Base-by-base conservation (phyloP, 2,113 vertebrate genomes). In the Albula goreensis region DNA sequence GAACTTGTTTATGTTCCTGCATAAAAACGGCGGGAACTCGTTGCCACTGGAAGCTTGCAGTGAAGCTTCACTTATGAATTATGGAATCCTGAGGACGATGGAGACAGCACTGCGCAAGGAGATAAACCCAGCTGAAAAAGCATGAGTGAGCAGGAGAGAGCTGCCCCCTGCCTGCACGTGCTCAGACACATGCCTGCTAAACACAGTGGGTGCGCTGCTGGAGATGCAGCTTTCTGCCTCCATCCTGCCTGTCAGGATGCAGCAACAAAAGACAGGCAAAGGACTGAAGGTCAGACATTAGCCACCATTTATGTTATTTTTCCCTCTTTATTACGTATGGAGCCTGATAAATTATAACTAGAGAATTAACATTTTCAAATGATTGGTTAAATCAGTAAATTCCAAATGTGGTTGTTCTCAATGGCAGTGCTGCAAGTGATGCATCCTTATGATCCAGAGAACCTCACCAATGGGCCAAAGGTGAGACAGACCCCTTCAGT, bases 61-160 rank as follows among this genome's bases (percentile, higher is more conserved):
- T 82, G 57, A 56, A 53, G 77, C 50, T 22, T 15, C 17, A 11
- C 63, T 74, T 70, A 86, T 82, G 80, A 86, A 86, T 86, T 82
- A 77, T 25, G 80, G 70, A 86, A 82, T 50, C 13, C 13, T 17
- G 78, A 50, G 78, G 78, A 80, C 12, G 50, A 49, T 12, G 66
- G 51, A 53, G 50, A 50, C 78, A 50, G 50, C 50, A 48, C 60
- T 48, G 41, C 49, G 49, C 2, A 7, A 66, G 48, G 48, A 66
- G 19, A 50, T 74, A 31, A 74, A 74, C 70, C 52, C 57, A 66
- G 78, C 25, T 50, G 50, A 17, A 81, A 66, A 22, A 22, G 63
- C 63, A 22, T 17, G 53, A 7, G 53, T 56, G 53, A 22, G 22
- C 63, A 52, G 63, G 49, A 5, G 25, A 50, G 15, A 1, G 31